Evolutionary conservation across 2,888 invertebrate species (phyloP), one percentile per base, ranked within the genome.

Genomic region (Pilophorus perplexus): DNA sequence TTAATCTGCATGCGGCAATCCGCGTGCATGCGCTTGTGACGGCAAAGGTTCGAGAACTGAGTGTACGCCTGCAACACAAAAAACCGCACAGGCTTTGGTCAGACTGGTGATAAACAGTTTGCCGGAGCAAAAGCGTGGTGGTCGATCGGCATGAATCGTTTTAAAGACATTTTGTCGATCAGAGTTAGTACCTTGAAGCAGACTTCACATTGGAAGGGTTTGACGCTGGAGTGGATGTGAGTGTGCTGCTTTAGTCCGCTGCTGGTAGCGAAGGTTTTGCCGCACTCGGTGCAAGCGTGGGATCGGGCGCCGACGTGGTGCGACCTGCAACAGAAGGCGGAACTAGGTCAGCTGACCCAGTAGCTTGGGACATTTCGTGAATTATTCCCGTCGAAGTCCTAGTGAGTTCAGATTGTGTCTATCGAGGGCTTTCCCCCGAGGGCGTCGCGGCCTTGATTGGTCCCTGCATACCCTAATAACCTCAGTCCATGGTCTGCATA

Each of bases 1-100:
- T 93, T 94, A 75, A 93, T 91, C 76, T 90, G 88, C 79, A 89
- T 89, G 74, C 94, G 89, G 78, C 97, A 98, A 76, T 93, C 90
- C 64, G 90, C 88, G 82, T 99, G 99, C 94, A 98, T 97, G 67
- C 98, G 92, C 77, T 94, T 96, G 81, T 99, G 99, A n/a, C 99
- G 89, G 77, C 99, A 99, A 75, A 99, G 83, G 78, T 99, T 99
- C 38, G 97, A 98, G 79, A 99, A 99, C 80, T 99, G 99, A 2
- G 99, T 99, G 81, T 99, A 99, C 8, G 95, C 89, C 85, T 86
- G 82, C 22, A 83, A 83, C 68, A 69, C 42, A 69, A 69, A 68
- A 68, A 55, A 59, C n/a, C 67, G 62, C 48, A 62, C 62, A 62
- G 62, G 62, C 62, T 62, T 18, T 62, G 60, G 44, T 60, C 27